These are phyloP conservation scores for Mus minutoides DNA, from an alignment of 2,797 vertebrate genomes.

Conservation along the genomic window DNA sequence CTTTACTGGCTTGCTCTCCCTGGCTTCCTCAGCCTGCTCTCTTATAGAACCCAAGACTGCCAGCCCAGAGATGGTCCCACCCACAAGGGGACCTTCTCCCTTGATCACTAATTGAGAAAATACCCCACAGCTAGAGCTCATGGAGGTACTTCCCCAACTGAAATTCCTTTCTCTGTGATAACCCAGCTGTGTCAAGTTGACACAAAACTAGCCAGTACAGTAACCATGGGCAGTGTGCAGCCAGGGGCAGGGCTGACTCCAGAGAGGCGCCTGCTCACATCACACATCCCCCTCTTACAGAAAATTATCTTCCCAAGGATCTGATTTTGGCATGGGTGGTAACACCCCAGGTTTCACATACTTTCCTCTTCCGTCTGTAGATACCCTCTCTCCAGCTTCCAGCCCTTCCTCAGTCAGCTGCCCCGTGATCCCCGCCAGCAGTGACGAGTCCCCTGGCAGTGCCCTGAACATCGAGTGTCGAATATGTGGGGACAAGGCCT, in stretches of 20 bases:
- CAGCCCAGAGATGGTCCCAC: too few relatives aligned
- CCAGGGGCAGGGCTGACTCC: neutral
- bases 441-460: constrained; percentile 90
- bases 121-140: too few relatives aligned
- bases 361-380: constrained; percentile 84
- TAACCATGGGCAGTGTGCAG: fast-evolving
- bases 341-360: neutral
- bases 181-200: too few relatives aligned
- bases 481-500: constrained; percentile 97
- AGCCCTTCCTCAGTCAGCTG: constrained; percentile 94
- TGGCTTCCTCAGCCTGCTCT: too few relatives aligned
- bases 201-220: too few relatives aligned
- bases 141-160: too few relatives aligned
- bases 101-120: too few relatives aligned
- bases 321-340: fast-evolving
- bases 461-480: constrained; percentile 95
- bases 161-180: too few relatives aligned
- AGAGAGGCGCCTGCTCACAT: neutral
- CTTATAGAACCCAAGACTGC: too few relatives aligned
- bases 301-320: neutral
- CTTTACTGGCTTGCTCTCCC: too few relatives aligned
- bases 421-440: constrained; percentile 82
- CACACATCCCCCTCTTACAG: fast-evolving
- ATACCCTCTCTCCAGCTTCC: constrained; percentile 95
- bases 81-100: too few relatives aligned